Evolutionary conservation across 2,888 invertebrate genomes (phyloP).

Genomic region (Molanna angustata): DNA sequence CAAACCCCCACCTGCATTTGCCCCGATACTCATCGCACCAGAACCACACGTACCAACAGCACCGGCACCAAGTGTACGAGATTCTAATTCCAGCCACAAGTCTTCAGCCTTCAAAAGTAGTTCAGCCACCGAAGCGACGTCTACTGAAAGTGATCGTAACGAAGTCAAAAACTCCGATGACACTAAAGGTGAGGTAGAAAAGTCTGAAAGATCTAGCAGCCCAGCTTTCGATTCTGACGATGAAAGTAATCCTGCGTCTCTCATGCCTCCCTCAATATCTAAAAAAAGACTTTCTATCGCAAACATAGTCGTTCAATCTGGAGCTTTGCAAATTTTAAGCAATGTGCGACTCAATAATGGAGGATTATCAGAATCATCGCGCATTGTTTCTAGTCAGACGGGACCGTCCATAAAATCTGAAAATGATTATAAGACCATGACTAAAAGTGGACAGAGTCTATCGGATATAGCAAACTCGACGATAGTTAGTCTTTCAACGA

Average conservation of each 20-base stretch:
- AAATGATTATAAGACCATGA: slow-evolving; percentile 24
- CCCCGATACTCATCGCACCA: slow-evolving; percentile 40
- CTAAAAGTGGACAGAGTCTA: not conserved
- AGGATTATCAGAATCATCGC: slow-evolving; percentile 42
- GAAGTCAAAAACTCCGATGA: slow-evolving; percentile 43
- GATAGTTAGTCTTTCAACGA: not conserved
- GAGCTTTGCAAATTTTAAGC: slow-evolving; percentile 52
- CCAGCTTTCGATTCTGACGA: slow-evolving; percentile 94
- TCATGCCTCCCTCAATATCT: slow-evolving; percentile 52
- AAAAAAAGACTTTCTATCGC: slow-evolving; percentile 66
- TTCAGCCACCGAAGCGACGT: slow-evolving; percentile 56
- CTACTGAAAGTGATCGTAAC: slow-evolving; percentile 51
- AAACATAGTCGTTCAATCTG: slow-evolving; percentile 67
- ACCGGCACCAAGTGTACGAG: slow-evolving; percentile 48
- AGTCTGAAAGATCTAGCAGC: slow-evolving; percentile 84
- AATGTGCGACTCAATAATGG: slow-evolving; percentile 56
- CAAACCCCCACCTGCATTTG: slow-evolving; percentile 50
- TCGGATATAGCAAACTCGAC: not conserved
- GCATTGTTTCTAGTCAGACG: too few species aligned
- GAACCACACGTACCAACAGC: slow-evolving; percentile 33
- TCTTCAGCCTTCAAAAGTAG: slow-evolving; percentile 59
- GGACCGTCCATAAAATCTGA: slow-evolving; percentile 43
- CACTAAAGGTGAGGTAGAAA: slow-evolving; percentile 60
- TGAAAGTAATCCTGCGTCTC: slow-evolving; percentile 55
- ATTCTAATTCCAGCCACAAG: slow-evolving; percentile 61